These are phyloP conservation scores for Spicauda simplicius DNA, from an alignment of 2,888 invertebrate species.

Conservation along the genomic window DNA sequence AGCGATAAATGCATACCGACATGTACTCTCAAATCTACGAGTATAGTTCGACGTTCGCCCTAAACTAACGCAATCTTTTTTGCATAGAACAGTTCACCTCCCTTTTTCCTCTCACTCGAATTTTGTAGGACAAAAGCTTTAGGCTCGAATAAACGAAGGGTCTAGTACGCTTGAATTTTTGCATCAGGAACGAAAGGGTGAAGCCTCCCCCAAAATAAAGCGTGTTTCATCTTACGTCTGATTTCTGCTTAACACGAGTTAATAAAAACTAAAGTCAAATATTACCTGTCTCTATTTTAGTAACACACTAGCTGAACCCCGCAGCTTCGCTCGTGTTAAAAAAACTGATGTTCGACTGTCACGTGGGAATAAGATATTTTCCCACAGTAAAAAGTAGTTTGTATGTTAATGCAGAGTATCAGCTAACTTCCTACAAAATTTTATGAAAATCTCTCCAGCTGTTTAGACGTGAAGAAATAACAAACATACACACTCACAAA, in stretches of 20 bases:
- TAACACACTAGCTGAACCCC: too few relatives aligned
- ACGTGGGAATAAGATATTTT: too few relatives aligned
- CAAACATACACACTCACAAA: too few relatives aligned
- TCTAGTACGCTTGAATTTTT: constrained; percentile 35
- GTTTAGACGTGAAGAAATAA: too few relatives aligned
- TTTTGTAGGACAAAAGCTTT: constrained; percentile 37
- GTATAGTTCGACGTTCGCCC: constrained; percentile 11
- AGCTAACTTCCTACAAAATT: too few relatives aligned
- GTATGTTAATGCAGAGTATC: too few relatives aligned
- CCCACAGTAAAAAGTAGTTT: too few relatives aligned
- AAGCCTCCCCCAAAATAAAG: constrained; percentile 28
- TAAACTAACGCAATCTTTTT: constrained; percentile 37
- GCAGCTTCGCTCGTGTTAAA: too few relatives aligned
- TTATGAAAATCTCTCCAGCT: too few relatives aligned
- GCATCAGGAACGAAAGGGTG: constrained; percentile 30
- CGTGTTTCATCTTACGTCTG: constrained; percentile 13
- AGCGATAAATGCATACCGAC: constrained; percentile 1
- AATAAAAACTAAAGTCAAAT: neutral
- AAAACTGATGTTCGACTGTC: too few relatives aligned
- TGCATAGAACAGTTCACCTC: constrained; percentile 34
- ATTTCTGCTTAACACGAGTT: constrained; percentile 11
- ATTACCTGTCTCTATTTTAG: too few relatives aligned
- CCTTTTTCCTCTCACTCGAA: constrained; percentile 33
- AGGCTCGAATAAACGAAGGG: constrained; percentile 37
- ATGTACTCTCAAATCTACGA: neutral